Conservation (phyloP, 2,113 vertebrate species). For the Phalacrocorax pelagicus region DNA sequence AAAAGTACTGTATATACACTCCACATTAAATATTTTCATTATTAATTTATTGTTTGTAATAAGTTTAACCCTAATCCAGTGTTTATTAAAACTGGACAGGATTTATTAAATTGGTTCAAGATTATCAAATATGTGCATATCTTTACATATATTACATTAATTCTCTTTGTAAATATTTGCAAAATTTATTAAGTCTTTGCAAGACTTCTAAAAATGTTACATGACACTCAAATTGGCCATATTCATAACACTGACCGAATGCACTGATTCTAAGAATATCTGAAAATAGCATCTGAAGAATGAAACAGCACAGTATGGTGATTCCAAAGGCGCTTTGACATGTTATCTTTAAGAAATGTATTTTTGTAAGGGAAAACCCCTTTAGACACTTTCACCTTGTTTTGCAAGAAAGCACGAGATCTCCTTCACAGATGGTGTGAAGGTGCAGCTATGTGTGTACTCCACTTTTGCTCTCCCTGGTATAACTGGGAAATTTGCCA, state of each 20-base stretch:
- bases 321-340: background rate
- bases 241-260: background rate
- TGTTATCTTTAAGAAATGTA: background rate
- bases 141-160: constrained; percentile 81
- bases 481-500: background rate
- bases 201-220: constrained; percentile 68
- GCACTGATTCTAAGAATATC: background rate
- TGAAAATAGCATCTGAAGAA: background rate
- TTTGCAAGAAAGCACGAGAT: background rate
- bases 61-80: constrained; percentile 78
- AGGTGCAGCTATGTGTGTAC: background rate
- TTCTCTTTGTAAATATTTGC: constrained; percentile 80
- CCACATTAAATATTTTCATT: constrained; percentile 72
- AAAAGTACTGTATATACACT: constrained; percentile 31
- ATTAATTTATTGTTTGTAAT: constrained; percentile 75
- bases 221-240: constrained; percentile 27
- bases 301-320: background rate
- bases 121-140: constrained; percentile 82
- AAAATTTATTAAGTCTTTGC: constrained; percentile 77
- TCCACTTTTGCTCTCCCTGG: background rate
- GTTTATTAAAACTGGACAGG: constrained; percentile 78
- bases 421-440: background rate
- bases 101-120: constrained; percentile 79
- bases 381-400: background rate
- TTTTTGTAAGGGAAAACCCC: background rate